Base-by-base conservation (phyloP, 2,888 invertebrate genomes). In the Cataglyphis rosenhaueri region DNA sequence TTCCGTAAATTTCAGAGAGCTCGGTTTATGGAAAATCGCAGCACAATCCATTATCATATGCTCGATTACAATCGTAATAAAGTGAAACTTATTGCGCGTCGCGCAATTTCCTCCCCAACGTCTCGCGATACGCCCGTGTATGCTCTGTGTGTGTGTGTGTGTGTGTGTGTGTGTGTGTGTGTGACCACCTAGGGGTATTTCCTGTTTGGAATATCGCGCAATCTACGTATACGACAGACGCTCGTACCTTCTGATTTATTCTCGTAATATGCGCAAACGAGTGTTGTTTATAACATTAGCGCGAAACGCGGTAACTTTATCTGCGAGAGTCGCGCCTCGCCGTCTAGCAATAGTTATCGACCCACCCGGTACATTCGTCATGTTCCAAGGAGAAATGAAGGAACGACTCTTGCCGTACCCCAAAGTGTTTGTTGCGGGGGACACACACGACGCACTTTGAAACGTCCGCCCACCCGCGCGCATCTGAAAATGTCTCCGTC, bases 221-320 rank as follows among this genome's bases (percentile, higher is more conserved):
- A 68, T 76, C 57, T 41, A 29, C 76, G 38, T 48, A 38, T 29
- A n/a, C 38, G 52, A 66, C 25, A 8, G 1, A 29, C 52, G 25
- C 68, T 48, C 75, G 75, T 65, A 65, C 38, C 59, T 59, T 79
- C 70, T 70, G 59, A 79, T 79, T 79, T 70, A 70, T 59, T 21
- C 59, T 21, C 35, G 44, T 70, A 59, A 70, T 79, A 79, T 44
- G 59, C 57, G 41, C 70, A 21, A 78, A 59, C 70, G 21, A 12
- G 70, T 9, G 55, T 57, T 29, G 66, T 68, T 70, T 68, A 44
- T 25, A n/a, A 44, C 59, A 41, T 70, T 70, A 25, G 57, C 44
- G 57, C 44, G 25, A 52, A 25, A 25, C 29, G 35, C 70, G 70
- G 44, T 35, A 59, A 79, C 29, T 32, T 32, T 44, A 57, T 35